These are phyloP conservation scores for Plectrocnemia conspersa DNA, from an alignment of 1,140 invertebrate species.

Conservation along the genomic window DNA sequence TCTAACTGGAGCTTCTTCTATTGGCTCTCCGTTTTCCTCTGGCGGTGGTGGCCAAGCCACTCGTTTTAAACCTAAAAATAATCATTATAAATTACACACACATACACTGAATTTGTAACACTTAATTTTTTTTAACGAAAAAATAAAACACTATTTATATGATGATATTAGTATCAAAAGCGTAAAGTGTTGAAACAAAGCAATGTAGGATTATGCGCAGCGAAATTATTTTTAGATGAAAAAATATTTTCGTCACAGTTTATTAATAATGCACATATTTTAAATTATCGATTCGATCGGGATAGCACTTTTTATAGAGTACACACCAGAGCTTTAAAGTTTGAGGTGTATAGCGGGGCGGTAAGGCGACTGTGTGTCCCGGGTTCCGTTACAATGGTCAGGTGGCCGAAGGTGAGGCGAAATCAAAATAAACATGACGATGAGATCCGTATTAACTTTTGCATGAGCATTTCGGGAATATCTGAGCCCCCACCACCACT, in stretches of 20 bases:
- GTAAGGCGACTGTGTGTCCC: constrained; percentile 10
- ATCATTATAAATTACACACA: constrained; percentile 1
- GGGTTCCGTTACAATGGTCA: constrained; percentile 32
- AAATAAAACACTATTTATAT: too few relatives aligned
- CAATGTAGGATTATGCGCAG: too few relatives aligned
- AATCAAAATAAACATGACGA: constrained; percentile 33
- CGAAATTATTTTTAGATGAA: too few relatives aligned
- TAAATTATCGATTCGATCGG: too few relatives aligned
- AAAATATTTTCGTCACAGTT: too few relatives aligned
- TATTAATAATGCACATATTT: too few relatives aligned
- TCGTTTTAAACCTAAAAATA: constrained; percentile 63
- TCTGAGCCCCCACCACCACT: constrained; percentile 20
- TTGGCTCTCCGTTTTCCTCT: constrained; percentile 51
- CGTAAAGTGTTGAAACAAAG: too few relatives aligned
- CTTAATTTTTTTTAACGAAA: too few relatives aligned
- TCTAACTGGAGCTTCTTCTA: constrained; percentile 30
- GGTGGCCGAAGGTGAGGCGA: constrained; percentile 27
- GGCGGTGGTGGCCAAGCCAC: constrained; percentile 77
- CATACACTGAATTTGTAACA: too few relatives aligned
- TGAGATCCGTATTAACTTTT: constrained; percentile 18
- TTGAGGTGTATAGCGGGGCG: background rate
- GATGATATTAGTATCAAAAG: too few relatives aligned
- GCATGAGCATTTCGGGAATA: constrained; percentile 31
- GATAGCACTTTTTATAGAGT: too few relatives aligned
- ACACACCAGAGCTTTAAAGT: too few relatives aligned